Conservation (phyloP, 2,797 vertebrate species). For the Chelon auratus region DNA sequence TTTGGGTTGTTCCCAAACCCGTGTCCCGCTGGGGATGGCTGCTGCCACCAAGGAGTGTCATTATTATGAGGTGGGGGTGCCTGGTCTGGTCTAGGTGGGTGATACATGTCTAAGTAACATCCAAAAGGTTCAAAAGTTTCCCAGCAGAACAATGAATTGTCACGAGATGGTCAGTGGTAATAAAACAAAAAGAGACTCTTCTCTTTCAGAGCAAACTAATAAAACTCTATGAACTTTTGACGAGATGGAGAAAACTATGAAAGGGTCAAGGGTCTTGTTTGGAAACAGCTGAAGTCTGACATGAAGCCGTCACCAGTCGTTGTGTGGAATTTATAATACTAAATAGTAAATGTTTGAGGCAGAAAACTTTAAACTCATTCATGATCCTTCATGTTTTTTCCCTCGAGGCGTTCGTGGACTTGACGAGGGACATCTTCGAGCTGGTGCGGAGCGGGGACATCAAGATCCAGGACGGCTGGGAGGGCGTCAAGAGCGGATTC, state of each 20-base stretch:
- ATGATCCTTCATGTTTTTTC: not conserved
- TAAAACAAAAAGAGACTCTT: not conserved
- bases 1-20: too few species aligned
- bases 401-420: conserved; percentile 89
- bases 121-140: too few species aligned
- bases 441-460: conserved; percentile 91
- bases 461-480: conserved; percentile 94
- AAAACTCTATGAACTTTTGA: not conserved
- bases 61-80: too few species aligned
- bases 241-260: not conserved
- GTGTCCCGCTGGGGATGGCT: too few species aligned
- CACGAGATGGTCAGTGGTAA: too few species aligned
- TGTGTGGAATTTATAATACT: too few species aligned
- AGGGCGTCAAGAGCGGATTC: conserved; percentile 94
- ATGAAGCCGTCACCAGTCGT: not conserved
- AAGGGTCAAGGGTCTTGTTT: not conserved
- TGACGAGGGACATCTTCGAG: conserved; percentile 93
- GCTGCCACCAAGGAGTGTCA: too few species aligned
- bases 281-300: not conserved
- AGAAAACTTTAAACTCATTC: not conserved
- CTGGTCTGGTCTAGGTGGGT: too few species aligned
- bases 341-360: too few species aligned
- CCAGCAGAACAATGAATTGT: too few species aligned
- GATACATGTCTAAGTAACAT: too few species aligned
- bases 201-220: not conserved